Conservation (phyloP, 2,888 invertebrate species). For the Trimorus sp. region DNA sequence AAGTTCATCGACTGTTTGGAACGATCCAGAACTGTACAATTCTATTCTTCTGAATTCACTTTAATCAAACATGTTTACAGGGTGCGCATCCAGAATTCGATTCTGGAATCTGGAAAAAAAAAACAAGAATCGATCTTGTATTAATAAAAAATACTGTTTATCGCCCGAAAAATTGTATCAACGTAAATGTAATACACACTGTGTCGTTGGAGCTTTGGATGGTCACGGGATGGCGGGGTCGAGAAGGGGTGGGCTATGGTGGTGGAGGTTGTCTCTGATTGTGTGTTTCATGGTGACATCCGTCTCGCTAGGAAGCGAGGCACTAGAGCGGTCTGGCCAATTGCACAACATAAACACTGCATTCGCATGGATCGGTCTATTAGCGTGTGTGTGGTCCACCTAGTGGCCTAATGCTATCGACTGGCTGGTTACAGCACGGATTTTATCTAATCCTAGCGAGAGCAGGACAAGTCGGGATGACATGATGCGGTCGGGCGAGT, state of each 20-base stretch:
- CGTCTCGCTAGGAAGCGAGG: slow-evolving; percentile 64
- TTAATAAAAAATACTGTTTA: too few relatives aligned
- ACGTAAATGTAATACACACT: slow-evolving; percentile 82
- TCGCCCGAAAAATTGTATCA: too few relatives aligned
- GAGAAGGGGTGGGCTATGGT: neutral
- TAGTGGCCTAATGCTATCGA: slow-evolving; percentile 57
- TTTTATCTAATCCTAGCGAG: slow-evolving; percentile 63
- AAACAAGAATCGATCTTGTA: too few relatives aligned
- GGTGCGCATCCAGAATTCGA: too few relatives aligned
- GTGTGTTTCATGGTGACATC: slow-evolving; percentile 31
- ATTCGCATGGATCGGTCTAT: slow-evolving; percentile 62
- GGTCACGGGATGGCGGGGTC: slow-evolving; percentile 35
- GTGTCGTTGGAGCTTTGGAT: slow-evolving; percentile 73
- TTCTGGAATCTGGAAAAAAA: too few relatives aligned
- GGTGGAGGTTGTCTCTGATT: slow-evolving; percentile 46
- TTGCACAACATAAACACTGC: slow-evolving; percentile 60
- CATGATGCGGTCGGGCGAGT: slow-evolving; percentile 18
- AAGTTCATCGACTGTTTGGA: too few relatives aligned
- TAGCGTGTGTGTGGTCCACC: slow-evolving; percentile 55
- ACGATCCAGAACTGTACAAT: too few relatives aligned
- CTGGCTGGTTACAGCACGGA: slow-evolving; percentile 45
- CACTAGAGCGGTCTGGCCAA: slow-evolving; percentile 46
- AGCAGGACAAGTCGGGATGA: slow-evolving; percentile 46
- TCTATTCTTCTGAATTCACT: too few relatives aligned
- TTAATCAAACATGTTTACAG: too few relatives aligned